Evolutionary conservation across 2,888 invertebrate species (phyloP).

Genomic region (Netelia fuscicornis): DNA sequence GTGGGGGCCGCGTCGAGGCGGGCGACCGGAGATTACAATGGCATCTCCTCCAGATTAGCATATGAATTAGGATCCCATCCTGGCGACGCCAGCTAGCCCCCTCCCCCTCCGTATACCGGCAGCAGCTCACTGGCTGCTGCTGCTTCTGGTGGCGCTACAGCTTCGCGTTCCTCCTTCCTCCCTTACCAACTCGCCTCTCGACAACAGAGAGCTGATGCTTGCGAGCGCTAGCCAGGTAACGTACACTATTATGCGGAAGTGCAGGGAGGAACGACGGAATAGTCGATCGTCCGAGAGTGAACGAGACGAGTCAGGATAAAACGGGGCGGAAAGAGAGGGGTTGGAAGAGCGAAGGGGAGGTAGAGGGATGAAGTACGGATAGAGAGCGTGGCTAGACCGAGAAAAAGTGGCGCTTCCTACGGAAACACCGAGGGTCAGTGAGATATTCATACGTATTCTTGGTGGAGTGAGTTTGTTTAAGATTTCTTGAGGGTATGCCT

Average conservation of each 20-base stretch:
- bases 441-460: conserved; percentile 50
- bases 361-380: not conserved
- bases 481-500: conserved; percentile 31
- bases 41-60: conserved; percentile 84
- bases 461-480: conserved; percentile 28
- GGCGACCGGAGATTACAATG: conserved; percentile 85
- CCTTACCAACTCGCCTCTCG: conserved; percentile 34
- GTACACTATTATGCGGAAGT: conserved; percentile 62
- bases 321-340: conserved; percentile 35
- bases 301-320: conserved; percentile 53
- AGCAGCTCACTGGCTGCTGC: conserved; percentile 54
- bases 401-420: conserved; percentile 31
- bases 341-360: conserved; percentile 27
- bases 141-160: conserved; percentile 45
- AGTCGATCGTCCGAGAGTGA: conserved; percentile 63
- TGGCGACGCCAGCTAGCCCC: conserved; percentile 62
- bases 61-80: conserved; percentile 83
- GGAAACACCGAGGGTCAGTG: conserved; percentile 16
- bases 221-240: conserved; percentile 58
- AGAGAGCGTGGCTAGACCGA: conserved; percentile 18
- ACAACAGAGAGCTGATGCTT: conserved; percentile 48
- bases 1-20: conserved; percentile 79
- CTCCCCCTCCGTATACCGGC: conserved; percentile 48
- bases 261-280: conserved; percentile 51
- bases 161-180: conserved; percentile 17